Base-by-base conservation (phyloP, 2,797 vertebrate species). In the Chrysocyon brachyurus region DNA sequence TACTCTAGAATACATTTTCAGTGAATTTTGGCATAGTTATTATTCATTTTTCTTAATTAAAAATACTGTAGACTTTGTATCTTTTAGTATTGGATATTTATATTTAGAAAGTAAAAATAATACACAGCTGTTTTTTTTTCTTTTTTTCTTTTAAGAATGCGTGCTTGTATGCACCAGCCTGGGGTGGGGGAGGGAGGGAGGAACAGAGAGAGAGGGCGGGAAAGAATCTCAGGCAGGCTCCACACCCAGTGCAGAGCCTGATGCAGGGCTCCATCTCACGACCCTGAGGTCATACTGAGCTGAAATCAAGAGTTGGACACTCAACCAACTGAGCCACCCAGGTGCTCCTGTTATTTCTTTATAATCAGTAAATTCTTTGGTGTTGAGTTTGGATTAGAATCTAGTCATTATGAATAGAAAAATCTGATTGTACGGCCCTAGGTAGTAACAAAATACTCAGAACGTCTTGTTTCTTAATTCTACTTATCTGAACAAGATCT, bases 11-110 rank as follows among this genome's bases (percentile, higher is more conserved):
- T 19, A 84, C 4, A 63, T 91, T 86, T 77, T 77, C 15, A 56
- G 19, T 85, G 22, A 78, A 52, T 91, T 21, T 40, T 56, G 36
- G 89, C 26, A 15, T 31, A 28, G 11, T 73, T 91, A 36, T 78
- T 78, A 40, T 94, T 95, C n/a, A 75, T 85, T 90, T 98, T 97
- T 96, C 28, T n/a, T 91, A 77, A 72, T 85, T 94, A 90, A 90
- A 77, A 92, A 70, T 78, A 10, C 16, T 10, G 2, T 57, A 3
- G 70, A n/a, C 57, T 72, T 87, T n/a, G 2, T 77, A 12, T 54
- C 56, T 96, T 87, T 87, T n/a, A 73, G 31, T 73, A 33, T 82
- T 81, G 9, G 36, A 3, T 94, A 54, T 83, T 31, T 88, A 3
- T 66, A 54, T 92, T 96, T 92, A 24, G n/a, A 15, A 96, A 89